Evolutionary conservation across 2,113 vertebrate species (phyloP).

Genomic region (Orientallactaga bullata): DNA sequence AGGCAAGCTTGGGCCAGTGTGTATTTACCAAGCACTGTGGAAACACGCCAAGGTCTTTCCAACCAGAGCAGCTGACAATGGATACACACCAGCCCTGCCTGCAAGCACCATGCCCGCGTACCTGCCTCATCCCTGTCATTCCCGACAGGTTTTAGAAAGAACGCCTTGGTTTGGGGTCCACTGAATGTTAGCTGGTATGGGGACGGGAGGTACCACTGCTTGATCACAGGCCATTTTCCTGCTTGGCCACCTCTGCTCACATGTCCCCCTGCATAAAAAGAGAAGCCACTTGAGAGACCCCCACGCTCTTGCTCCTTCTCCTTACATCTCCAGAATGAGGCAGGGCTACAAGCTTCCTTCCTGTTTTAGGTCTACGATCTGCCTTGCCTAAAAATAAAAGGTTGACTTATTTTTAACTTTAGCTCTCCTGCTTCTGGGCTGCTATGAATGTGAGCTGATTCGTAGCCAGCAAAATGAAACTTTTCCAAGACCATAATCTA

Average conservation of each 20-base stretch:
- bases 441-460: conserved; percentile 59
- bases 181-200: neutral
- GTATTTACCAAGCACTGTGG: neutral
- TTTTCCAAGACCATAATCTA: conserved; percentile 47
- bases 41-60: neutral
- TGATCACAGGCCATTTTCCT: neutral
- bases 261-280: neutral
- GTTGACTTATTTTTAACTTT: conserved; percentile 70
- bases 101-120: neutral
- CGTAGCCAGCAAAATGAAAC: conserved; percentile 50
- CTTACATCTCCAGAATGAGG: neutral
- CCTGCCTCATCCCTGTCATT: rapidly evolving
- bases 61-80: neutral
- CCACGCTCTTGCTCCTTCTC: neutral
- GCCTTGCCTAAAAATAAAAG: conserved; percentile 60
- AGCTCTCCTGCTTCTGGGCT: conserved; percentile 60
- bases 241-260: neutral
- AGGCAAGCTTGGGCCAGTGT: neutral
- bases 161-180: neutral
- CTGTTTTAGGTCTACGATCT: conserved; percentile 36
- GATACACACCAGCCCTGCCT: rapidly evolving
- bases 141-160: neutral
- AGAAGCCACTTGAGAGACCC: neutral
- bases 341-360: neutral
- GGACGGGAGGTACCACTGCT: neutral